Base-by-base conservation (phyloP, 2,888 invertebrate species). In the Euzophera pinguis region DNA sequence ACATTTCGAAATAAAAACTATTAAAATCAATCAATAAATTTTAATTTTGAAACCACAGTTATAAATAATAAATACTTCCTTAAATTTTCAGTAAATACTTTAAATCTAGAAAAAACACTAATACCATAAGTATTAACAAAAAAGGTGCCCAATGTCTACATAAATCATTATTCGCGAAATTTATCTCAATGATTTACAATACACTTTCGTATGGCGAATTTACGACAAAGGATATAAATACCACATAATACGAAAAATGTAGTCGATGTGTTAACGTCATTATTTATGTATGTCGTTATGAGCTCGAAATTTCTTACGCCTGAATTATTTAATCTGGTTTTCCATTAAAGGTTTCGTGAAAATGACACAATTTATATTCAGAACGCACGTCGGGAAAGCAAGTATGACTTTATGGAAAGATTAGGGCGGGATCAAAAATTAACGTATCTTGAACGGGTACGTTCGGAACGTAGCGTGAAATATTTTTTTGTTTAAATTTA, bases 301-400 rank as follows among this genome's bases (percentile, higher is more conserved):
- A 81, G 72, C 78, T 81, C 81, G 83, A 85, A 86, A 86, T 86
- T 85, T 81, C 86, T 87, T 85, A 78, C 78, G 76, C 73, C 64
- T 87, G 86, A 84, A 88, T 87, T 86, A 89, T 88, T 87, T 85
- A 88, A 88, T 87, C 84, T 80, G 73, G 80, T 84, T 86, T 88
- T 88, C 88, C 88, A 89, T 89, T 88, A 88, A n/a, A 79, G 83
- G 83, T 81, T 86, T 83, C 75, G 70, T 71, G 73, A 70, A 80
- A 85, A 87, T 83, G 84, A 84, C 84, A 84, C 84, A 78, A 85
- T 88, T 86, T 89, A 81, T 87, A 88, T 88, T 87, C 88, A 76
- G 72, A 65, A 65, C 78, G 78, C 70, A 71, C 63, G 71, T 66
- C 64, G 67, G 67, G 67, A 73, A 73, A 78, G 64, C 73, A 73